phyloP scores from a whole-genome alignment of 1,140 invertebrate species.

The Triops cancriformis region DNA sequence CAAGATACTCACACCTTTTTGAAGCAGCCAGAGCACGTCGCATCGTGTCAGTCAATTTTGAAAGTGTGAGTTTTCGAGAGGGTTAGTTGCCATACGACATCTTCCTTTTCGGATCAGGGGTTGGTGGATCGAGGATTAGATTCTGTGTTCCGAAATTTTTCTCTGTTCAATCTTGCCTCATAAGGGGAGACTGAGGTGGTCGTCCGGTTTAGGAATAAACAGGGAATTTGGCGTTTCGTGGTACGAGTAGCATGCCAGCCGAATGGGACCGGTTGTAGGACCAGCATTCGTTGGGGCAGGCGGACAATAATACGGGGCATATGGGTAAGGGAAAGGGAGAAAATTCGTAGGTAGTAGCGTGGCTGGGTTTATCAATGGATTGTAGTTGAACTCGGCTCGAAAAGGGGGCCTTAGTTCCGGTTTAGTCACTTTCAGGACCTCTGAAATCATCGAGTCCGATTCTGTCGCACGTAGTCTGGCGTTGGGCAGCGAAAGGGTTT shows the following conservation, averaged over 20 bases:
- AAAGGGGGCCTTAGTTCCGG: neutral
- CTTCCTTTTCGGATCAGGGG: neutral
- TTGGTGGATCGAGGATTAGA: neutral
- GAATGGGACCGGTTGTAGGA: neutral
- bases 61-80: neutral
- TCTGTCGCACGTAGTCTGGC: neutral
- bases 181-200: neutral
- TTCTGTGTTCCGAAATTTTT: neutral
- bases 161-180: neutral
- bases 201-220: constrained; percentile 5
- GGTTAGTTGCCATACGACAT: neutral
- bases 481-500: neutral
- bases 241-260: neutral
- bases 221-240: neutral
- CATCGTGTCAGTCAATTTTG: neutral
- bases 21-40: neutral
- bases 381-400: neutral
- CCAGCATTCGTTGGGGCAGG: neutral
- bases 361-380: neutral
- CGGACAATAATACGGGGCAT: neutral
- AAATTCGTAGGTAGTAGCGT: neutral
- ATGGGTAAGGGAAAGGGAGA: neutral
- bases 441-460: neutral
- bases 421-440: neutral
- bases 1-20: constrained; percentile 6